Evolutionary conservation across 2,888 invertebrate genomes (phyloP).

Genomic region (Meta bourneti): DNA sequence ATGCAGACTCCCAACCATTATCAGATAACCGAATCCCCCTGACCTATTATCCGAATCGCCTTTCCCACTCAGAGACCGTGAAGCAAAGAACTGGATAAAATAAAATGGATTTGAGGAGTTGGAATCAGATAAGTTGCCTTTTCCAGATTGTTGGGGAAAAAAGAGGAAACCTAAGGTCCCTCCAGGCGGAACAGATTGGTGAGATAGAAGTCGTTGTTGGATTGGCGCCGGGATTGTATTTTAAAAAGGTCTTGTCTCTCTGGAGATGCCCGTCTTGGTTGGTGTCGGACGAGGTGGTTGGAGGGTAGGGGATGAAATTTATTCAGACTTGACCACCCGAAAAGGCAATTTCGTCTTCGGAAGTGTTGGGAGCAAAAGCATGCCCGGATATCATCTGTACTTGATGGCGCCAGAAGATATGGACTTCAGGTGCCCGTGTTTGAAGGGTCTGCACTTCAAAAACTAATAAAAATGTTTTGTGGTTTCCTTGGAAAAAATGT

Average conservation of each 20-base stretch:
- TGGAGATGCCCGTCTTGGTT: background rate
- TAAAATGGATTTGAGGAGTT: constrained; percentile 49
- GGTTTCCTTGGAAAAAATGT: too few species aligned
- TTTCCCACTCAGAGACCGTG: constrained; percentile 53
- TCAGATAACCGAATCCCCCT: constrained; percentile 56
- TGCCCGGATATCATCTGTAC: too few species aligned
- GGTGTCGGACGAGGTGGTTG: too few species aligned
- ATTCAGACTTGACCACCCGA: background rate
- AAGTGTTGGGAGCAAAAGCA: too few species aligned
- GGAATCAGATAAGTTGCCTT: constrained; percentile 57
- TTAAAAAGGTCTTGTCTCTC: background rate
- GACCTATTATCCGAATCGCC: constrained; percentile 62
- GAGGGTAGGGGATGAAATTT: background rate
- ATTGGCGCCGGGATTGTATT: constrained; percentile 4
- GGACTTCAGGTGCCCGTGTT: too few species aligned
- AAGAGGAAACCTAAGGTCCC: background rate
- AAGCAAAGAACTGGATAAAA: constrained; percentile 43
- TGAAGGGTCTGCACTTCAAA: too few species aligned
- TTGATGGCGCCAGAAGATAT: too few species aligned
- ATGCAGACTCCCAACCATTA: constrained; percentile 19
- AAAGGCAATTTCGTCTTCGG: background rate
- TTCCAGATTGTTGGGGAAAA: background rate
- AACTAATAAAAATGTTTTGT: too few species aligned
- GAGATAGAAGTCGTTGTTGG: constrained; percentile 11
- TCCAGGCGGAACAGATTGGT: constrained; percentile 57